These are phyloP conservation scores for Halictus quadricinctus DNA, from an alignment of 2,888 invertebrate species.

Conservation along the genomic window DNA sequence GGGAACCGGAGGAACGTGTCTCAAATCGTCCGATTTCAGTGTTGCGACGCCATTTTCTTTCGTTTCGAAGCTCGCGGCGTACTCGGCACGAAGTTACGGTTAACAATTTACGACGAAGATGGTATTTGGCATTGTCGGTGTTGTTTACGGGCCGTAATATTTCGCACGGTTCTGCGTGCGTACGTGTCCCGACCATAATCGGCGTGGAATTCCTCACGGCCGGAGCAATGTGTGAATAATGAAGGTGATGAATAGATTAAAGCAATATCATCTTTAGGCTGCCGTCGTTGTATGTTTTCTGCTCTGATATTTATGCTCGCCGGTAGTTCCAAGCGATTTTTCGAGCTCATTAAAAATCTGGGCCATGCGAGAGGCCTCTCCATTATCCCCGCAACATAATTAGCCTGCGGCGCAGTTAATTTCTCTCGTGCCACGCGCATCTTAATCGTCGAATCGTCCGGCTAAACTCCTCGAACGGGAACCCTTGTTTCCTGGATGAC, in stretches of 20 bases:
- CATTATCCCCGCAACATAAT: slow-evolving; percentile 29
- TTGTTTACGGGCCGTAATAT: background rate
- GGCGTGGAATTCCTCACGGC: slow-evolving; percentile 28
- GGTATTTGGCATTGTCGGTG: background rate
- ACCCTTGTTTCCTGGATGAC: slow-evolving; percentile 8
- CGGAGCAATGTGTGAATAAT: slow-evolving; percentile 40
- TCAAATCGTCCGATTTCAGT: no score
- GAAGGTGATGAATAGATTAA: slow-evolving; percentile 48
- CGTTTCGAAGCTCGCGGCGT: background rate
- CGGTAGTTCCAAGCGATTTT: slow-evolving; percentile 42
- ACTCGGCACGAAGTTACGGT: background rate
- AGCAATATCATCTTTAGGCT: slow-evolving; percentile 41
- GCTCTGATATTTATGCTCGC: slow-evolving; percentile 55
- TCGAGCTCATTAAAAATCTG: slow-evolving; percentile 57
- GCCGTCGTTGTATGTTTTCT: slow-evolving; percentile 43
- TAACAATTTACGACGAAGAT: background rate
- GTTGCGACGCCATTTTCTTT: background rate
- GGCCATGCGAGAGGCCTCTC: slow-evolving; percentile 39
- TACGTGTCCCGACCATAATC: slow-evolving; percentile 7
- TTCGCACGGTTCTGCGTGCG: background rate
- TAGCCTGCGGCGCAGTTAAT: slow-evolving; percentile 34
- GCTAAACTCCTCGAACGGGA: background rate
- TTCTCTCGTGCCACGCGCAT: background rate
- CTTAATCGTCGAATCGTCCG: background rate
- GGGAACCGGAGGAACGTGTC: no score